Evolutionary conservation across 2,888 invertebrate genomes (phyloP).

Genomic region (Catocala nupta): DNA sequence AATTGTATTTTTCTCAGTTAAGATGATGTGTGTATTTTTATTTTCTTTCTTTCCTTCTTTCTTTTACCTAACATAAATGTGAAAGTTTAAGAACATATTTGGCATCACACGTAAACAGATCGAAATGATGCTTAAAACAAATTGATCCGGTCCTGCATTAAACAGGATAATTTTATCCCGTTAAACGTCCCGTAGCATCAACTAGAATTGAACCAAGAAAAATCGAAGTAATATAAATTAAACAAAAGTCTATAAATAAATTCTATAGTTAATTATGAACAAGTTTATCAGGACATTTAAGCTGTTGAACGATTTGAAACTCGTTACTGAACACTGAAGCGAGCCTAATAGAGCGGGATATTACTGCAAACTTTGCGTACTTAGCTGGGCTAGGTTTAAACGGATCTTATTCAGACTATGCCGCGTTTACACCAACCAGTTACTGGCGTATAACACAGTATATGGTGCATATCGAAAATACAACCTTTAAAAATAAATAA

Average conservation of each 20-base stretch:
- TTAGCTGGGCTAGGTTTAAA: constrained; percentile 51
- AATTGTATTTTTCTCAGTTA: too few species aligned
- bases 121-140: too few species aligned
- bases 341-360: constrained; percentile 47
- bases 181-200: not conserved
- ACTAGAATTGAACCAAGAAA: not conserved
- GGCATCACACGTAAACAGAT: too few species aligned
- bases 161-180: too few species aligned
- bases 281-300: constrained; percentile 17
- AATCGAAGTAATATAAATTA: too few species aligned
- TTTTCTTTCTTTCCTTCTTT: too few species aligned
- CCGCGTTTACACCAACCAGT: constrained; percentile 24
- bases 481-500: too few species aligned
- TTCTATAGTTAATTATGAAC: constrained; percentile 13
- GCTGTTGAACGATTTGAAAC: constrained; percentile 43
- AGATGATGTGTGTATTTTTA: too few species aligned
- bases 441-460: constrained; percentile 14
- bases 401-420: constrained; percentile 36
- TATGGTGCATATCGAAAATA: too few species aligned
- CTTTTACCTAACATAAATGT: too few species aligned
- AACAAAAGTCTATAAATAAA: not conserved
- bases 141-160: too few species aligned
- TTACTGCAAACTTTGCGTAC: constrained; percentile 46
- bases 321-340: constrained; percentile 30
- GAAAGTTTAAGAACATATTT: too few species aligned